These are phyloP conservation scores for Sarcophaga subvicina DNA, from an alignment of 2,888 invertebrate species.

Conservation along the genomic window DNA sequence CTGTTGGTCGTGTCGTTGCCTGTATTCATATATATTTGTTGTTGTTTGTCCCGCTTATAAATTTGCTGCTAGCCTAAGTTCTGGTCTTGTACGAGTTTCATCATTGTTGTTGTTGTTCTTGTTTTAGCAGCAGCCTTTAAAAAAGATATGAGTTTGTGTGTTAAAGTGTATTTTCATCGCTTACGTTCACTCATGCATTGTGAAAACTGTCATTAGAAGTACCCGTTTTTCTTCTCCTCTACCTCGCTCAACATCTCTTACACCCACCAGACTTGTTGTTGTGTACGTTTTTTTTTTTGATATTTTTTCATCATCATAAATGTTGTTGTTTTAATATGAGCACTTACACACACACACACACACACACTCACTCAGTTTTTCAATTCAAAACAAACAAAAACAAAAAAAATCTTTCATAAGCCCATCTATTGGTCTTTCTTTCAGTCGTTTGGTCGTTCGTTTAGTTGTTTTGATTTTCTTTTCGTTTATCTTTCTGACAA, in stretches of 20 bases:
- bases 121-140: constrained; percentile 24
- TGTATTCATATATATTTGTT: not conserved
- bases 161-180: constrained; percentile 41
- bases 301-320: constrained; percentile 25
- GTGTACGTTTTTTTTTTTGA: constrained; percentile 5
- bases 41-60: not conserved
- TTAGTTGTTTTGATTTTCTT: constrained; percentile 19
- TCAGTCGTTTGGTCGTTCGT: constrained; percentile 35
- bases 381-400: not conserved
- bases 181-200: constrained; percentile 65
- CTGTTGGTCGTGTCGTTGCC: constrained; percentile 19
- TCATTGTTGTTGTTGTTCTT: not conserved
- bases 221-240: constrained; percentile 57
- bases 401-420: constrained; percentile 35
- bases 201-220: constrained; percentile 67
- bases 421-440: constrained; percentile 45
- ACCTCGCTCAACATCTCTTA: constrained; percentile 28
- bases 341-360: constrained; percentile 13
- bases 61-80: constrained; percentile 54
- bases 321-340: constrained; percentile 23
- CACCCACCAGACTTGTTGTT: not conserved
- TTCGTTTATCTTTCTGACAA: constrained; percentile 1
- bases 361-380: not conserved
- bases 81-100: constrained; percentile 50
- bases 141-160: constrained; percentile 15